phyloP scores from a whole-genome alignment of 1,140 invertebrate genomes.

The Lordiphosa clarofinis region DNA sequence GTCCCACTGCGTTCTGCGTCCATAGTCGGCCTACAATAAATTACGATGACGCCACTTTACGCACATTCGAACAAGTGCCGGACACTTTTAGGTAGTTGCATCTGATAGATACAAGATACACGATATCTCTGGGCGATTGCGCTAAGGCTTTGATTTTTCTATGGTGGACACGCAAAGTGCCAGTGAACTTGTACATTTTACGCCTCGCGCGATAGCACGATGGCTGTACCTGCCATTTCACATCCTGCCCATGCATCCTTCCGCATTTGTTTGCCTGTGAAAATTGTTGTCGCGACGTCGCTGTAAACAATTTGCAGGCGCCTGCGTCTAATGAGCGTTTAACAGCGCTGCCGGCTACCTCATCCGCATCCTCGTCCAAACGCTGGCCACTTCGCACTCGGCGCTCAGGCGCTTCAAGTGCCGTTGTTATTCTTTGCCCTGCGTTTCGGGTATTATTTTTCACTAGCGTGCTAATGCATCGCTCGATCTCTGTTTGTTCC shows the following conservation, averaged over 20 bases:
- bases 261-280: constrained; percentile 72
- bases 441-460: constrained; percentile 59
- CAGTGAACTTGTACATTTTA: constrained; percentile 66
- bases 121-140: constrained; percentile 51
- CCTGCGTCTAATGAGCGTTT: constrained; percentile 75
- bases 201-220: constrained; percentile 51
- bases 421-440: constrained; percentile 57
- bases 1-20: constrained; percentile 60
- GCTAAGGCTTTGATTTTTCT: constrained; percentile 60
- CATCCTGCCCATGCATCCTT: constrained; percentile 66
- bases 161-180: constrained; percentile 60
- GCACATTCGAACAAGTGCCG: constrained; percentile 76
- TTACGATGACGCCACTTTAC: constrained; percentile 77
- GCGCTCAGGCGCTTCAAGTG: constrained; percentile 55
- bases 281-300: constrained; percentile 73
- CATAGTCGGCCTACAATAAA: constrained; percentile 70
- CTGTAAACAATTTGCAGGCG: constrained; percentile 78
- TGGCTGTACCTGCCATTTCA: constrained; percentile 49
- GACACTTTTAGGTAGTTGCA: constrained; percentile 71
- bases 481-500: constrained; percentile 20
- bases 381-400: constrained; percentile 26
- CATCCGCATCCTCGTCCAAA: constrained; percentile 11
- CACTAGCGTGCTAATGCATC: constrained; percentile 63
- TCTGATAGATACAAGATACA: constrained; percentile 51
- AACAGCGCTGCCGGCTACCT: constrained; percentile 36